Percentiles rank a stretch among this genome's conserved stretches.
Evolutionary conservation across 30 jellyfish, hydroid and myxozoan genomes (phyloP).

Genomic region (Cassiopea andromeda): DNA sequence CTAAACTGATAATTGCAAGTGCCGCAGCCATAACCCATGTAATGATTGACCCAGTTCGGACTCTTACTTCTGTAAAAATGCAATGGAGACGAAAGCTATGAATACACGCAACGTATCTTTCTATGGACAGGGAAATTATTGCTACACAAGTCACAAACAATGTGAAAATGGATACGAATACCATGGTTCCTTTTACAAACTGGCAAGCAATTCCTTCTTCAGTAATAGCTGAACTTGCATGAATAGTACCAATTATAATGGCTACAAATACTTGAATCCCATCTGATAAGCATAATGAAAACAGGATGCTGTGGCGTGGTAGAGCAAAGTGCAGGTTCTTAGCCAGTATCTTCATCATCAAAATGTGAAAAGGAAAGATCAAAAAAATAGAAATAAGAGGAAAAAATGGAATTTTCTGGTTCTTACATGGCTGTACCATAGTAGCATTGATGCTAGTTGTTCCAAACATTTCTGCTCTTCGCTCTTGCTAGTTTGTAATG

Average conservation of each 20-base stretch:
- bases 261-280: background rate
- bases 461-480: background rate
- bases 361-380: background rate
- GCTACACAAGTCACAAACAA: background rate
- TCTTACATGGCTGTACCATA: background rate
- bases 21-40: background rate
- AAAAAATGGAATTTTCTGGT: background rate
- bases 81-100: constrained; percentile 2
- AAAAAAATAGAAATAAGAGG: background rate
- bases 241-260: background rate
- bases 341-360: background rate
- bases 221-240: background rate
- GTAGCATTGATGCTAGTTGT: background rate
- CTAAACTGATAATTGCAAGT: background rate
- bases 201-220: background rate
- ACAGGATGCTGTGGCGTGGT: constrained; percentile 2
- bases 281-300: constrained; percentile 9
- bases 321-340: background rate
- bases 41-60: background rate
- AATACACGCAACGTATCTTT: constrained; percentile 16
- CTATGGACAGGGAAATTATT: background rate
- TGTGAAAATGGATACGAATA: background rate
- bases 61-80: background rate
- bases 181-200: background rate
- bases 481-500: background rate